Evolutionary conservation across 2,113 vertebrate species (phyloP).

Genomic region (Oncorhynchus kisutch): DNA sequence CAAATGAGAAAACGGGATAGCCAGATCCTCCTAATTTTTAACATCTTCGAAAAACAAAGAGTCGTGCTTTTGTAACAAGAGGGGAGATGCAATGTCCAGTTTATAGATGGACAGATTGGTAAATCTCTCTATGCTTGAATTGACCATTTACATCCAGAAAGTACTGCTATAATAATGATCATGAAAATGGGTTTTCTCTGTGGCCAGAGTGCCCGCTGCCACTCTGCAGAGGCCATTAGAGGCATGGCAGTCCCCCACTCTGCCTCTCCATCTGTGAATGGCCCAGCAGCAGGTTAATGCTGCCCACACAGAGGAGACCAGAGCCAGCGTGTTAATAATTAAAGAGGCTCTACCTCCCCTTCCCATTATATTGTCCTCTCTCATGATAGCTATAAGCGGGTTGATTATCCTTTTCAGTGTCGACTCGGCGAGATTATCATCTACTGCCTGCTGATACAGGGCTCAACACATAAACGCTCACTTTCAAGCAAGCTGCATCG

Average conservation of each 20-base stretch:
- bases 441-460: conserved; percentile 62
- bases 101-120: conserved; percentile 39
- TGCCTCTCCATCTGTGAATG: conserved; percentile 45
- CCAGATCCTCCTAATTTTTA: conserved; percentile 16
- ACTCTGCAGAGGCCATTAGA: conserved; percentile 56
- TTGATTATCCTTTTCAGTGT: conserved; percentile 70
- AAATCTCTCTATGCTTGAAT: conserved; percentile 39
- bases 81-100: conserved; percentile 53
- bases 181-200: conserved; percentile 57
- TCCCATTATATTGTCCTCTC: conserved; percentile 40
- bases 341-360: conserved; percentile 53
- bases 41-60: conserved; percentile 25
- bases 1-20: conserved; percentile 16
- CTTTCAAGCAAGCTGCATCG: conserved; percentile 55
- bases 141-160: conserved; percentile 49
- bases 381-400: conserved; percentile 56
- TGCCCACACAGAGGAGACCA: conserved; percentile 45
- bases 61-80: conserved; percentile 21
- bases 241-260: conserved; percentile 33
- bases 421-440: conserved; percentile 63
- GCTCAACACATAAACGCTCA: conserved; percentile 56
- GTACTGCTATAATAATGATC: conserved; percentile 48
- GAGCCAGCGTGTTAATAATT: conserved; percentile 69
- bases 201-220: conserved; percentile 24
- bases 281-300: conserved; percentile 66